Evolutionary conservation across 37 sponge, comb jelly and placozoan genomes (phyloP).

Genomic region (Crambe crambe): DNA sequence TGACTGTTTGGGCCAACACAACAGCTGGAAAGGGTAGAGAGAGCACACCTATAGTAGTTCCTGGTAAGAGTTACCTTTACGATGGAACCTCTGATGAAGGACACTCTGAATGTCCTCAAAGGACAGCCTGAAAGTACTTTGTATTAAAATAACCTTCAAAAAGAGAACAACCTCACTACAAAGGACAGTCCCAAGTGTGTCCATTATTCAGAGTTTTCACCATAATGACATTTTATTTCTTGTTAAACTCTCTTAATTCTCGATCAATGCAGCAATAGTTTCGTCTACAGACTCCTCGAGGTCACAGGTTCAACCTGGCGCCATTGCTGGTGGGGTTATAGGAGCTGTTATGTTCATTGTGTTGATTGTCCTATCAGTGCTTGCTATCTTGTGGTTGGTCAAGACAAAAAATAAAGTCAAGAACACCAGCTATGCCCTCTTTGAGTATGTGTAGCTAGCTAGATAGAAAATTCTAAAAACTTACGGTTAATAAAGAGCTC

Average conservation of each 20-base stretch:
- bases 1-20: constrained; percentile 10
- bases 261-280: too few relatives aligned
- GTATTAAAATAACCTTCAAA: too few relatives aligned
- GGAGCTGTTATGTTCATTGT: not conserved
- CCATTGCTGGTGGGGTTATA: not conserved
- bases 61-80: not conserved
- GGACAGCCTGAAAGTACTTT: too few relatives aligned
- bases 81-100: not conserved
- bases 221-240: too few relatives aligned
- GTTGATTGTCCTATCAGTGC: not conserved
- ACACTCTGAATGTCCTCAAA: too few relatives aligned
- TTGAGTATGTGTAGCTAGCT: not conserved
- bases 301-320: not conserved
- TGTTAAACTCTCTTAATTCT: too few relatives aligned
- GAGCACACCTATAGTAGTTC: constrained; percentile 7
- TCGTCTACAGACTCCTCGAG: not conserved
- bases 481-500: too few relatives aligned
- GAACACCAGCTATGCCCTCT: not conserved
- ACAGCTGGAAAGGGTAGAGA: constrained; percentile 19
- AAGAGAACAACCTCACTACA: too few relatives aligned
- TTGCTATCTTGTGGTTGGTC: not conserved
- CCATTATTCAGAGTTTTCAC: too few relatives aligned
- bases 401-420: not conserved
- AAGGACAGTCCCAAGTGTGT: too few relatives aligned
- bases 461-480: too few relatives aligned